phyloP scores from a whole-genome alignment of 2,888 invertebrate species.

The Eupithecia centaureata region DNA sequence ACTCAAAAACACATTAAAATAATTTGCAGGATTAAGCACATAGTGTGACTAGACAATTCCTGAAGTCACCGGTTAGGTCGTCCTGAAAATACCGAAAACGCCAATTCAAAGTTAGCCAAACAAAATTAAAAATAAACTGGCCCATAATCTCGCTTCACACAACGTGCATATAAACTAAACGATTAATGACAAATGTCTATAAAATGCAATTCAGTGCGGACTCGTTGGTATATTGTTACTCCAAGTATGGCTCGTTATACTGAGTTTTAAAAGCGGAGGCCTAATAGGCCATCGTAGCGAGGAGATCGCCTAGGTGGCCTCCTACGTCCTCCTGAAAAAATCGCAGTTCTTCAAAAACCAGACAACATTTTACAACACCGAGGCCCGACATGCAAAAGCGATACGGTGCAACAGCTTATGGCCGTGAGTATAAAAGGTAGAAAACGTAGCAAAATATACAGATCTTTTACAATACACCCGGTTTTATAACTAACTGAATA shows the following conservation, averaged over 20 bases:
- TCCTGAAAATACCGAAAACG: constrained; percentile 82
- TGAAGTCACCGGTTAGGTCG: constrained; percentile 88
- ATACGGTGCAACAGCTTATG: constrained; percentile 74
- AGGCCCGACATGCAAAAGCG: constrained; percentile 64
- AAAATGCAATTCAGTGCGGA: constrained; percentile 60
- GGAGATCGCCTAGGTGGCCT: constrained; percentile 86
- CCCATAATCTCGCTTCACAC: constrained; percentile 69
- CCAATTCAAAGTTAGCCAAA: constrained; percentile 64
- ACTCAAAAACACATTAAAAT: constrained; percentile 60
- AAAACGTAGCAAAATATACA: constrained; percentile 79
- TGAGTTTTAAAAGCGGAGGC: constrained; percentile 63
- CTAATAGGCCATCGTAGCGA: constrained; percentile 86
- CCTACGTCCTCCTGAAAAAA: constrained; percentile 88
- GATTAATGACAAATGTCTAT: constrained; percentile 55
- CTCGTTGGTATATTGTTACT: constrained; percentile 46
- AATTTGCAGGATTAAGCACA: constrained; percentile 79
- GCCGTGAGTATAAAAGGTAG: constrained; percentile 57
- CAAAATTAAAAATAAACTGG: constrained; percentile 64
- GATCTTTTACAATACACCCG: constrained; percentile 74
- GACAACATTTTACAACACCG: constrained; percentile 49
- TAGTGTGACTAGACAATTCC: constrained; percentile 85
- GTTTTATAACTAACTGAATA: constrained; percentile 53
- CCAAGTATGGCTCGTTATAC: constrained; percentile 64
- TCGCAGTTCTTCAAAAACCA: constrained; percentile 70
- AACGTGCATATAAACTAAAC: constrained; percentile 62